Conservation (phyloP, 2,888 invertebrate species). For the Carterocephalus palaemon region DNA sequence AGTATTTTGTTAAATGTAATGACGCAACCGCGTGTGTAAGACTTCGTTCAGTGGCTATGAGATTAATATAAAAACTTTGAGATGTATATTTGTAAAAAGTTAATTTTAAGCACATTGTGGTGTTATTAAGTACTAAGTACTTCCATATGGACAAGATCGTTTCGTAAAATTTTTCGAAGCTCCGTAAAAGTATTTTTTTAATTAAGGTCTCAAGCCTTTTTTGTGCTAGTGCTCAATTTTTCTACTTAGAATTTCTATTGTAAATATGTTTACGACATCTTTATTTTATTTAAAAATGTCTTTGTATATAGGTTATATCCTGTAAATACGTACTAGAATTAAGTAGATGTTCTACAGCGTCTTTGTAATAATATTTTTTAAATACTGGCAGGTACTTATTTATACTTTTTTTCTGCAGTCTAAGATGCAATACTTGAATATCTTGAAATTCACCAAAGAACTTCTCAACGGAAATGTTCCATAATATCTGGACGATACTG, state of each 20-base stretch:
- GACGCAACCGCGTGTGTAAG: slow-evolving; percentile 50
- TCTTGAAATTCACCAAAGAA: slow-evolving; percentile 57
- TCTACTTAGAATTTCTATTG: slow-evolving; percentile 58
- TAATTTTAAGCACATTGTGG: slow-evolving; percentile 53
- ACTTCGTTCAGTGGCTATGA: slow-evolving; percentile 69
- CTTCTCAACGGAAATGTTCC: slow-evolving; percentile 37
- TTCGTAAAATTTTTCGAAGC: slow-evolving; percentile 46
- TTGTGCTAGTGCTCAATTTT: slow-evolving; percentile 75
- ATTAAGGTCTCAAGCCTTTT: slow-evolving; percentile 62
- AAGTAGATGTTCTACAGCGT: slow-evolving; percentile 20
- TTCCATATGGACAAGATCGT: slow-evolving; percentile 42
- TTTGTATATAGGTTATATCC: slow-evolving; percentile 31
- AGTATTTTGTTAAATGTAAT: slow-evolving; percentile 51
- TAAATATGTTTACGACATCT: slow-evolving; percentile 66
- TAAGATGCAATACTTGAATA: slow-evolving; percentile 29
- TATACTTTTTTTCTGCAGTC: slow-evolving; percentile 29
- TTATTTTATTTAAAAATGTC: slow-evolving; percentile 36
- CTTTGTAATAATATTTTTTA: slow-evolving; percentile 17
- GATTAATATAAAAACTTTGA: slow-evolving; percentile 70
- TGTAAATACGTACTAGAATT: slow-evolving; percentile 31
- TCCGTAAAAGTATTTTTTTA: slow-evolving; percentile 59
- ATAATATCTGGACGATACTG: slow-evolving; percentile 5
- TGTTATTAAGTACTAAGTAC: slow-evolving; percentile 74
- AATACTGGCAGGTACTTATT: slow-evolving; percentile 29
- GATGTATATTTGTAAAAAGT: slow-evolving; percentile 67